A percentile compares a stretch with the other conserved stretches of the same genome.
Conservation (phyloP, 2,797 vertebrate species). For the Falco columbarius region DNA sequence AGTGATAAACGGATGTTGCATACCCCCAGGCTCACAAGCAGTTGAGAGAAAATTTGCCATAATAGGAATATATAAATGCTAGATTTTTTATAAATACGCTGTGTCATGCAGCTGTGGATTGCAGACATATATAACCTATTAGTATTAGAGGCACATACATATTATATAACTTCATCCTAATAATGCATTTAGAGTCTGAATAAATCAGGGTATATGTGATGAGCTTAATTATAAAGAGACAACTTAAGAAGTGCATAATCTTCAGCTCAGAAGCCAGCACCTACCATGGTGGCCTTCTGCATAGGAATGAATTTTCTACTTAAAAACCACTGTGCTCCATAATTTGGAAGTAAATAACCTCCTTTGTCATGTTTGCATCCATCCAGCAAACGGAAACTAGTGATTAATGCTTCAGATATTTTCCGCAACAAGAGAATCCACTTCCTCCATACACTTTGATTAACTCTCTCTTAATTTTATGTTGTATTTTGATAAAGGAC, state of each 20-base stretch:
- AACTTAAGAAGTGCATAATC: not conserved
- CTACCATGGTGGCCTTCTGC: not conserved
- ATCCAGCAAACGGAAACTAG: not conserved
- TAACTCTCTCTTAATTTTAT: not conserved
- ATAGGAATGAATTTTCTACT: not conserved
- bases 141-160: not conserved
- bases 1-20: slow-evolving; percentile 25
- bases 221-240: not conserved
- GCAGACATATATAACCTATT: not conserved
- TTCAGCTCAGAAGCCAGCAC: not conserved
- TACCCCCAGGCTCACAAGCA: slow-evolving; percentile 19
- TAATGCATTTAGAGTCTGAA: not conserved
- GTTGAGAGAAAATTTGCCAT: slow-evolving; percentile 42
- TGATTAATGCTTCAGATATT: not conserved
- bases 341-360: slow-evolving; percentile 14
- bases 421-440: not conserved
- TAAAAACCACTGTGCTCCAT: not conserved
- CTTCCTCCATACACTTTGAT: not conserved
- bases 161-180: not conserved
- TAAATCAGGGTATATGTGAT: not conserved
- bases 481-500: slow-evolving; percentile 7
- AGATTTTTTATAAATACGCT: slow-evolving; percentile 33
- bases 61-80: slow-evolving; percentile 16
- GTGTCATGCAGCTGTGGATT: not conserved
- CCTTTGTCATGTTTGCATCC: not conserved